Evolutionary conservation across 1,140 invertebrate species (phyloP), one percentile per base, ranked within the genome.

Genomic region (Drosophila tsacasi): DNA sequence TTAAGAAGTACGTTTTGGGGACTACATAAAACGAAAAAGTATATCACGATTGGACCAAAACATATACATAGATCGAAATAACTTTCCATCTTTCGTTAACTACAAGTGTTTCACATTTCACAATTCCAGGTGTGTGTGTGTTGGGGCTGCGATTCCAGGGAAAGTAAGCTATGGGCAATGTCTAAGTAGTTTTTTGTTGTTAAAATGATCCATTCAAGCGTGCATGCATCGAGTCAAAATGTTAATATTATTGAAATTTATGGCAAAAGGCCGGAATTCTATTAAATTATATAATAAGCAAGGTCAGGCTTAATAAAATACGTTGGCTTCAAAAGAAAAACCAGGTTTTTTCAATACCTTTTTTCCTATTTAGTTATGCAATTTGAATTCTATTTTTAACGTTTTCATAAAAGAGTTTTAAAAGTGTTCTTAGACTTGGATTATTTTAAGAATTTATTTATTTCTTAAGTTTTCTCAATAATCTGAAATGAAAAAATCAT

Each of bases 31-130:
- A 89, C 74, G 69, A 83, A 87, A 74, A 79, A 78, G 54, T 55
- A 55, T 81, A 89, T 89, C 84, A 89, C 84, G 84, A 90, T 89
- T 90, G 81, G 81, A 89, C 75, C 85, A 89, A 89, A 55, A 55
- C 21, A 55, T 55, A 55, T 55, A 79, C 55, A 90, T 73, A 90
- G 78, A 89, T 89, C 84, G 85, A 84, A 81, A 67, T 81, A 89
- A 81, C 78, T 23, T 55, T 55, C 52, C 35, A 17, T 55, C 54
- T 55, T 55, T 55, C 84, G 84, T 89, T 89, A 89, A 89, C 85
- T 89, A 89, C 81, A 85, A 67, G 77, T 81, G 67, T 85, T 76
- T 78, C 65, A 39, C 68, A 54, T 57, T 59, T 73, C 44, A 76
- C 61, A 63, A 63, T 71, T 65, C 63, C 67, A 64, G 65, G 65